A percentile compares a stretch with the other conserved stretches of the same genome.
These are phyloP conservation scores for Pterocles gutturalis DNA, from an alignment of 2,113 vertebrate genomes.

Conservation along the genomic window DNA sequence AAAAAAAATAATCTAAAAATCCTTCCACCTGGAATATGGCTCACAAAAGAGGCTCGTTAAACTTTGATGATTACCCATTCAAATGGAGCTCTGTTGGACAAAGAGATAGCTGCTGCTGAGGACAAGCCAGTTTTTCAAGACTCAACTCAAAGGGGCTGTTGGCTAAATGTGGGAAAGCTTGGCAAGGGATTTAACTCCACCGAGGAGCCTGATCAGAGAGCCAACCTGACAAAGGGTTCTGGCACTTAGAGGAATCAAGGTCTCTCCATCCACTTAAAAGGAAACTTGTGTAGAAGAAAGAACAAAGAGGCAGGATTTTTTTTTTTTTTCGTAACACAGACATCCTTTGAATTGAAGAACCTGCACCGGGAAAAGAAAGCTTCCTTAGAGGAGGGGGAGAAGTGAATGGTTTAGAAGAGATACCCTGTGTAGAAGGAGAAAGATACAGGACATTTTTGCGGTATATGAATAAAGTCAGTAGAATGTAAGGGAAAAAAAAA, in stretches of 20 bases:
- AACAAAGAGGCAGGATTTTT: conserved; percentile 45
- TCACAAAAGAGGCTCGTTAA: conserved; percentile 33
- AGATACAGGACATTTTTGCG: background rate
- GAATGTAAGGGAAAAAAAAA: background rate
- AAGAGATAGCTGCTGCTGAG: conserved; percentile 47
- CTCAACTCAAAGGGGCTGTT: conserved; percentile 43
- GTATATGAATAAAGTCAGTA: background rate
- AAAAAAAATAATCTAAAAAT: background rate
- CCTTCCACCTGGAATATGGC: conserved; percentile 34
- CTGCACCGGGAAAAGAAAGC: background rate
- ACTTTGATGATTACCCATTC: conserved; percentile 63
- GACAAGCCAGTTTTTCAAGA: conserved; percentile 67
- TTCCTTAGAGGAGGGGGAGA: background rate
- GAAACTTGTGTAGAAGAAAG: conserved; percentile 41
- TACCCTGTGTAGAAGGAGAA: background rate
- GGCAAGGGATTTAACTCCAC: conserved; percentile 52
- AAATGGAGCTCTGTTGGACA: conserved; percentile 53
- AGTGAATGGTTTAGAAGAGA: background rate
- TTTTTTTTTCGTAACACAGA: background rate
- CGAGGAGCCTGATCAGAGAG: conserved; percentile 47
- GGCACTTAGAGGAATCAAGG: conserved; percentile 61
- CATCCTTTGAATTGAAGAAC: conserved; percentile 35
- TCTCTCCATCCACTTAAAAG: conserved; percentile 65
- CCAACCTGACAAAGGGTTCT: conserved; percentile 60
- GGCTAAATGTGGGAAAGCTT: conserved; percentile 58